These are phyloP conservation scores for Latrodectus geometricus DNA, from an alignment of 1,140 invertebrate genomes.

Conservation along the genomic window DNA sequence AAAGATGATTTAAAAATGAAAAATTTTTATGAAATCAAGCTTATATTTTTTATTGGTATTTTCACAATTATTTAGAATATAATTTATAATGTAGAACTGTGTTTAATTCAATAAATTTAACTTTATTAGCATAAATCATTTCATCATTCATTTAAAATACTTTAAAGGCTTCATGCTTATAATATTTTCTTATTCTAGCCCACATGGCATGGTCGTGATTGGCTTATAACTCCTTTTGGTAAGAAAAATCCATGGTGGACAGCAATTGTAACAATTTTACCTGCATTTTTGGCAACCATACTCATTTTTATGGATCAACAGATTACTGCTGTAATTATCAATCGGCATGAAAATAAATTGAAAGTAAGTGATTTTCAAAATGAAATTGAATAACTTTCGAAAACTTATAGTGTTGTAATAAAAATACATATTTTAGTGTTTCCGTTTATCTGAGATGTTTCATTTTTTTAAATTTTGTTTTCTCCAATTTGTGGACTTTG, in stretches of 20 bases:
- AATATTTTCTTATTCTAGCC: slow-evolving; percentile 71
- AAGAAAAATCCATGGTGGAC: slow-evolving; percentile 88
- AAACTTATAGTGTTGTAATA: neutral
- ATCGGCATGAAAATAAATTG: slow-evolving; percentile 97
- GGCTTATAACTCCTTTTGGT: slow-evolving; percentile 91
- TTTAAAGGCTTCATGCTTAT: neutral
- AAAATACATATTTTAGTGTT: no score
- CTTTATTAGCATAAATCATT: no score
- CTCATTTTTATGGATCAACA: slow-evolving; percentile 99
- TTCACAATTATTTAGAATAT: no score
- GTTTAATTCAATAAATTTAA: no score
- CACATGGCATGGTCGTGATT: slow-evolving; percentile 82
- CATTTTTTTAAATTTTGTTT: no score
- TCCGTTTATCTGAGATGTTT: no score
- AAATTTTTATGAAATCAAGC: no score
- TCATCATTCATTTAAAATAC: neutral
- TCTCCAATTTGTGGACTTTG: no score
- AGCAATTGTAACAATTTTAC: slow-evolving; percentile 82
- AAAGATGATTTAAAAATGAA: no score
- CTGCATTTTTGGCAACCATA: slow-evolving; percentile 94
- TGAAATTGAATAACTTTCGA: neutral
- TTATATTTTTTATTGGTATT: no score
- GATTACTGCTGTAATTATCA: slow-evolving; percentile 98
- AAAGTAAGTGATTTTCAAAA: slow-evolving; percentile 72
- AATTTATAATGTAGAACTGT: no score